Conservation (phyloP, 2,797 vertebrate species). For the Cirrhinus mrigala region DNA sequence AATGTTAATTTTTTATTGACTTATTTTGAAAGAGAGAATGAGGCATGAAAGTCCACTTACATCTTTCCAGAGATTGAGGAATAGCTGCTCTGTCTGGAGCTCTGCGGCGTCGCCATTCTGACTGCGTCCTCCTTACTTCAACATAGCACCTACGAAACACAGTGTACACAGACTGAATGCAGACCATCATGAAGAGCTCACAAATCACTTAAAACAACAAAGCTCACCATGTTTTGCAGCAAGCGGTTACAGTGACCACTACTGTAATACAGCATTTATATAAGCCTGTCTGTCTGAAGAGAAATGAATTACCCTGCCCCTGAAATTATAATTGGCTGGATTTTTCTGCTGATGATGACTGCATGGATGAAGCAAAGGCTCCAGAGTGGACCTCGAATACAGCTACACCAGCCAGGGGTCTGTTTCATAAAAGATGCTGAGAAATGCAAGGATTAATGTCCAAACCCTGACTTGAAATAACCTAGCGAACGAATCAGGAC, state of each 20-base stretch:
- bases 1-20: neutral
- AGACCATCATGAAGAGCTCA: neutral
- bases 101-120: constrained; percentile 73
- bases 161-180: neutral
- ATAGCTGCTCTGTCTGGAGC: constrained; percentile 75
- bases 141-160: constrained; percentile 70
- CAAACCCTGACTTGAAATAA: too few relatives aligned
- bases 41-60: constrained; percentile 63
- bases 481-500: too few relatives aligned
- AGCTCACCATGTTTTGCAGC: neutral
- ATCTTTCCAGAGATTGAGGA: constrained; percentile 77
- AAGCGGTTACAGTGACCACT: neutral
- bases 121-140: constrained; percentile 66
- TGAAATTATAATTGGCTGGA: too few relatives aligned
- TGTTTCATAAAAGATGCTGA: too few relatives aligned
- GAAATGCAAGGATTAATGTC: too few relatives aligned
- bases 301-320: too few relatives aligned
- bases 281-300: too few relatives aligned
- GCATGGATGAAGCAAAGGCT: too few relatives aligned
- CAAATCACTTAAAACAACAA: constrained; percentile 19
- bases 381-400: too few relatives aligned
- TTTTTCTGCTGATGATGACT: too few relatives aligned
- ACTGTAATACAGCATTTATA: neutral
- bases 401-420: too few relatives aligned
- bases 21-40: neutral